A percentile compares a stretch with the other conserved stretches of the same genome.
Evolutionary conservation across 2,888 invertebrate genomes (phyloP).

Genomic region (Platerodrilus igneus): DNA sequence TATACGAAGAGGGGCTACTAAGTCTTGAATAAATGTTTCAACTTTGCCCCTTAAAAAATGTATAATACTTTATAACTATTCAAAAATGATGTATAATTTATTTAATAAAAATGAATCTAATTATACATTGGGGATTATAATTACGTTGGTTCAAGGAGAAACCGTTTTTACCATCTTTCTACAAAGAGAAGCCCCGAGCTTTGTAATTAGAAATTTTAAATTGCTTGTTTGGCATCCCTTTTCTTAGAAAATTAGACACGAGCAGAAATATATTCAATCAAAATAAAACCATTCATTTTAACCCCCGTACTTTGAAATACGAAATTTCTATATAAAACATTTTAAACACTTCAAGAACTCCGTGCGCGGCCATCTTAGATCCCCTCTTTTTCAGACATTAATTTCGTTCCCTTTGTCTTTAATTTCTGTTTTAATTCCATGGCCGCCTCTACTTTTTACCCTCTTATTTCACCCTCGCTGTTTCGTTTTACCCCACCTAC

Average conservation of each 20-base stretch:
- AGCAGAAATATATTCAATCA: conserved; percentile 13
- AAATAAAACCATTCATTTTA: conserved; percentile 9
- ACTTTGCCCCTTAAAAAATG: too few relatives aligned
- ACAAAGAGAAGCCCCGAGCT: too few relatives aligned
- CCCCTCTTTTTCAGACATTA: conserved; percentile 41
- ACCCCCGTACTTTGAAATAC: conserved; percentile 4
- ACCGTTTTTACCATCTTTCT: too few relatives aligned
- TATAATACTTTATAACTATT: too few relatives aligned
- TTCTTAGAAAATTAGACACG: conserved; percentile 3
- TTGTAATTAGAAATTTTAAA: too few relatives aligned
- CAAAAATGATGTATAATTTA: too few relatives aligned
- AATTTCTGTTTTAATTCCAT: conserved; percentile 48
- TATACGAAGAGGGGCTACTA: too few relatives aligned
- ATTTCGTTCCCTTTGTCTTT: conserved; percentile 49
- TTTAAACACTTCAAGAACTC: conserved; percentile 20
- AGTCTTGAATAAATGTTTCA: too few relatives aligned
- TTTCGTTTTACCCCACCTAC: conserved; percentile 27
- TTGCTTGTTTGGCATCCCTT: too few relatives aligned
- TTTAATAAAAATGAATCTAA: too few relatives aligned
- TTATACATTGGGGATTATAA: too few relatives aligned
- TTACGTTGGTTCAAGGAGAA: too few relatives aligned
- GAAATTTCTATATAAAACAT: conserved; percentile 20
- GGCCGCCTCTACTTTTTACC: conserved; percentile 48
- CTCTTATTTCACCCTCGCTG: conserved; percentile 47
- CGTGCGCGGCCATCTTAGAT: conserved; percentile 39